Evolutionary conservation across 2,888 invertebrate species (phyloP).

Genomic region (Acrobasis consociella): DNA sequence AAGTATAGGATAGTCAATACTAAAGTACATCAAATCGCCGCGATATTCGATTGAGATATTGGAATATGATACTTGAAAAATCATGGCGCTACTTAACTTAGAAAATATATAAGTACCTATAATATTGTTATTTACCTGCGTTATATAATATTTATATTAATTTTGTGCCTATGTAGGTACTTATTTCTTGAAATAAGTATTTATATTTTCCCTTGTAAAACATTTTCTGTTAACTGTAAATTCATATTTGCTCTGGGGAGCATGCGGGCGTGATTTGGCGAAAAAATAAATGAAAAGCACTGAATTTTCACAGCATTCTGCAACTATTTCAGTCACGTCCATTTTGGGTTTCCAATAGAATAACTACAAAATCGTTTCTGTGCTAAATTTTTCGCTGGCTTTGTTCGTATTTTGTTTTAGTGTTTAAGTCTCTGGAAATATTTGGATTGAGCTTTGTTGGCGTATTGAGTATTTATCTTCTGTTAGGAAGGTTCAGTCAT

Average conservation of each 20-base stretch:
- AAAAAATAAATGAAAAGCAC: slow-evolving; percentile 6
- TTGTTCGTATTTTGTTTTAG: neutral
- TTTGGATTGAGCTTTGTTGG: neutral
- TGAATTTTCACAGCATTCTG: slow-evolving; percentile 4
- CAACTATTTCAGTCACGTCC: slow-evolving; percentile 16
- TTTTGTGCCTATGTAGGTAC: no score
- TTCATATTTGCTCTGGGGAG: slow-evolving; percentile 8
- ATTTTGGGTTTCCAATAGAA: slow-evolving; percentile 18
- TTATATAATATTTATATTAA: no score
- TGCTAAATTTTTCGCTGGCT: slow-evolving; percentile 6
- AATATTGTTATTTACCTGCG: no score
- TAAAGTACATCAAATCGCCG: no score
- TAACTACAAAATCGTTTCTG: slow-evolving; percentile 11
- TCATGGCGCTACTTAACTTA: no score
- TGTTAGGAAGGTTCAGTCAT: no score
- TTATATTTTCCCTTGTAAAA: neutral
- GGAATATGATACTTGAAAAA: no score
- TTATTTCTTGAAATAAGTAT: no score
- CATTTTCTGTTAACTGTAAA: neutral
- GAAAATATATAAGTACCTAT: no score
- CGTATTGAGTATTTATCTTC: neutral
- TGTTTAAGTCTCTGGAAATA: neutral
- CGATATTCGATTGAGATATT: no score
- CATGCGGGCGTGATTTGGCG: slow-evolving; percentile 14
- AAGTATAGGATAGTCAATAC: no score